Percentiles rank a stretch among this genome's conserved stretches.
Evolutionary conservation across 2,888 invertebrate genomes (phyloP).

Genomic region (Drosophila paracracens): DNA sequence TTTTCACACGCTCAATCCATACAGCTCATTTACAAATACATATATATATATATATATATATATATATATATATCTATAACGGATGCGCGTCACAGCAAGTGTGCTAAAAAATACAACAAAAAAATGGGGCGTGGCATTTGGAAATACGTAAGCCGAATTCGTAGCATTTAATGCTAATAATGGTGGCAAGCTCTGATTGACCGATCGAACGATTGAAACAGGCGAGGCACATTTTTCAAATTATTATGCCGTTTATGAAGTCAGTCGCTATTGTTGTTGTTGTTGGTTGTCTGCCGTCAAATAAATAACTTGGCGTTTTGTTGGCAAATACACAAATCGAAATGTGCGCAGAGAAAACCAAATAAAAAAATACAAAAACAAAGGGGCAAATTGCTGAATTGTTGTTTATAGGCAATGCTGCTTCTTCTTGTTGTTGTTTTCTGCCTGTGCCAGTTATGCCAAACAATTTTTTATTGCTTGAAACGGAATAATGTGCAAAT

Average conservation of each 20-base stretch:
- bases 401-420: slow-evolving; percentile 22
- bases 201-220: slow-evolving; percentile 14
- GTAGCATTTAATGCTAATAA: slow-evolving; percentile 35
- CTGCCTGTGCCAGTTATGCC: slow-evolving; percentile 68
- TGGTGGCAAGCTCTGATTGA: slow-evolving; percentile 25
- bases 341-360: slow-evolving; percentile 49
- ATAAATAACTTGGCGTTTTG: slow-evolving; percentile 72
- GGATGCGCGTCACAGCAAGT: slow-evolving; percentile 69
- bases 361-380: slow-evolving; percentile 53
- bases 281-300: slow-evolving; percentile 50
- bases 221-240: slow-evolving; percentile 51
- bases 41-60: slow-evolving; percentile 3
- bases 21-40: slow-evolving; percentile 31
- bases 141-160: slow-evolving; percentile 32
- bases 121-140: slow-evolving; percentile 43
- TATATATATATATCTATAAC: slow-evolving; percentile 20
- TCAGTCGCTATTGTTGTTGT: slow-evolving; percentile 22
- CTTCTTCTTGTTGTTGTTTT: slow-evolving; percentile 18
- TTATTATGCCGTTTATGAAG: slow-evolving; percentile 62
- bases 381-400: slow-evolving; percentile 52
- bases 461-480: slow-evolving; percentile 60
- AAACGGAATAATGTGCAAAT: slow-evolving; percentile 59
- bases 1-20: slow-evolving; percentile 72
- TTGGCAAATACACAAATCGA: slow-evolving; percentile 67
- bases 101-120: slow-evolving; percentile 6